Evolutionary conservation across 2,113 vertebrate species (phyloP), one percentile per base, ranked within the genome.

Genomic region (Microtus montanus): DNA sequence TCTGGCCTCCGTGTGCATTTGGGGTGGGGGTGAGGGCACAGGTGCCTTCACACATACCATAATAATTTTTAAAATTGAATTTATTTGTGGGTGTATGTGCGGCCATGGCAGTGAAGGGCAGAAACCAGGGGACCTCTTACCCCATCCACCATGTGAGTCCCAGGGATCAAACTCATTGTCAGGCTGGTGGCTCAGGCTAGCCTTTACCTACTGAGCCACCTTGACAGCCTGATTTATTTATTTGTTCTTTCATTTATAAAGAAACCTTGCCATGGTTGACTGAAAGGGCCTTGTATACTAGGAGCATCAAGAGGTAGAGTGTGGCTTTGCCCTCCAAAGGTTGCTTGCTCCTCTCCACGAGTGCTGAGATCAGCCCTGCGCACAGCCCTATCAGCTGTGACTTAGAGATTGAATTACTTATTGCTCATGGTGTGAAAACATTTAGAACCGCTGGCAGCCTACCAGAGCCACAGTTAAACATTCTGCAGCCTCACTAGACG

Each of bases 371-470:
- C 92, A 96, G 71, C 87, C 94, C 84, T 66, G 0, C 96, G 90
- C 93, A 91, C 87, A 83, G 85, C 77, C 68, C 94, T 95, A 70
- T 97, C 97, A 97, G 97, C 97, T 97, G 97, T 98, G 97, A 98
- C 96, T 98, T 98, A 97, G 96, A 97, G 90, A 95, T 98, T 98
- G 98, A 98, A 98, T 98, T 97, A 97, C 97, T 98, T 98, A 98
- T 97, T 96, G 97, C 98, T 97, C 93, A 89, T 90, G 98, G 77
- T 98, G 98, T 98, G 98, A 98, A 98, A 98, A 97, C 98, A 98
- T 98, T 98, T 97, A 95, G 98, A 98, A 98, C 85, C 97, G 89
- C 96, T 98, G 98, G 98, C 98, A 98, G n/a, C 91, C 96, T 97
- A 97, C 98, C 98, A 98, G 97, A 92, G 93, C 95, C 97, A 30